A percentile compares a stretch with the other conserved stretches of the same genome.
phyloP scores from a whole-genome alignment of 1,140 invertebrate species.

The Philopotamus ludificatus region DNA sequence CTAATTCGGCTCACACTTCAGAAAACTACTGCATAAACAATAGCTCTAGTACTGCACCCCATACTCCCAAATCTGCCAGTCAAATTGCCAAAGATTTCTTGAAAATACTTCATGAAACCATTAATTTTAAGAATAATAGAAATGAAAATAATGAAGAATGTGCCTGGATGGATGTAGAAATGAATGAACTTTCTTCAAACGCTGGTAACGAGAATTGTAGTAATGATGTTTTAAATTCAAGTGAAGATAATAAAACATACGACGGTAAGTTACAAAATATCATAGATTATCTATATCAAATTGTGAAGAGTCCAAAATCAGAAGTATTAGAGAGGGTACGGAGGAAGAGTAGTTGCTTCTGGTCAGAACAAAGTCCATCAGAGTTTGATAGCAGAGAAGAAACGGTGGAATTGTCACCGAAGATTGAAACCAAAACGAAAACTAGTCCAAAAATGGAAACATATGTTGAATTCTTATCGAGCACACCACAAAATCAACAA shows the following conservation, averaged over 20 bases:
- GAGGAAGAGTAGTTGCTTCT: constrained; percentile 51
- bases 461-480: constrained; percentile 49
- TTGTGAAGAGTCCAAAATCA: constrained; percentile 50
- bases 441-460: constrained; percentile 51
- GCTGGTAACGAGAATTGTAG: constrained; percentile 26
- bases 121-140: constrained; percentile 44
- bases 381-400: constrained; percentile 46
- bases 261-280: constrained; percentile 51
- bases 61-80: constrained; percentile 46
- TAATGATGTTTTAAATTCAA: constrained; percentile 19
- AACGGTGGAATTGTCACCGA: constrained; percentile 44
- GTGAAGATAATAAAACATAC: constrained; percentile 48
- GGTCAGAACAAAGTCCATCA: constrained; percentile 46
- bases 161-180: constrained; percentile 48
- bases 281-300: constrained; percentile 54
- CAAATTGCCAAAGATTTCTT: constrained; percentile 51
- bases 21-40: constrained; percentile 33
- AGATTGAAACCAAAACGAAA: constrained; percentile 46
- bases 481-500: constrained; percentile 45
- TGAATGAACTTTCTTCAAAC: constrained; percentile 44
- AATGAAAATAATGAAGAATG: constrained; percentile 46
- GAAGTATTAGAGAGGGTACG: constrained; percentile 47
- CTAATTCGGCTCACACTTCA: constrained; percentile 33
- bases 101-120: constrained; percentile 53
- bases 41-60: constrained; percentile 43